These are phyloP conservation scores for Catharus fuscescens DNA, from an alignment of 2,113 vertebrate genomes.

Conservation along the genomic window DNA sequence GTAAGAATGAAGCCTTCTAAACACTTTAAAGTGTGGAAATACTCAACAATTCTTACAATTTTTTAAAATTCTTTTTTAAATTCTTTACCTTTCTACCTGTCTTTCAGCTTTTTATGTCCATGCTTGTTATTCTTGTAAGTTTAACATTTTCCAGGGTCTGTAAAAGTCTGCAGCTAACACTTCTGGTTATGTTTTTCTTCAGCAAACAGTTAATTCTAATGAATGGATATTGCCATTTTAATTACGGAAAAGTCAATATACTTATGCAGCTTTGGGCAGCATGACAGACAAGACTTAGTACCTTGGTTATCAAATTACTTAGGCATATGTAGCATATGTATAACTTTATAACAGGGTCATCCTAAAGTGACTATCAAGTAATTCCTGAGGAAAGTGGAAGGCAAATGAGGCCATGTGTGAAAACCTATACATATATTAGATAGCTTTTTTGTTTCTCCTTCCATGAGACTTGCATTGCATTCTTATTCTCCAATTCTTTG, in stretches of 20 bases:
- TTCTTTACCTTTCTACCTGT: background rate
- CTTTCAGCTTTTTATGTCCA: background rate
- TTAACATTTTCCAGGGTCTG: background rate
- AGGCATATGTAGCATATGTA: background rate
- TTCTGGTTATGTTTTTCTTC: background rate
- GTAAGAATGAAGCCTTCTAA: background rate
- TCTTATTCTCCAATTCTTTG: background rate
- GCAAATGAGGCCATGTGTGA: background rate
- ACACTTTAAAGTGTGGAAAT: background rate
- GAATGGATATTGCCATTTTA: background rate
- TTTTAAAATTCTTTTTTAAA: background rate
- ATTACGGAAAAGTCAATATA: background rate
- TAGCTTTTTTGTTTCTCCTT: background rate
- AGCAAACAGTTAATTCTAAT: background rate
- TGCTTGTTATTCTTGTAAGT: background rate
- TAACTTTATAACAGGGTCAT: background rate
- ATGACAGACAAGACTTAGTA: background rate
- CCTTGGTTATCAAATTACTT: background rate
- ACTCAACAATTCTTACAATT: background rate
- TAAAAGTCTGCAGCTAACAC: background rate
- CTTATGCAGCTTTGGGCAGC: background rate
- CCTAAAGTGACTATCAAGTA: background rate
- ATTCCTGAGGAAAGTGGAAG: background rate
- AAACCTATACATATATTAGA: rapidly evolving
- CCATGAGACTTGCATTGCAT: background rate